Evolutionary conservation across 2,113 vertebrate species (phyloP), one percentile per base, ranked within the genome.

Genomic region (Barbus barbus): DNA sequence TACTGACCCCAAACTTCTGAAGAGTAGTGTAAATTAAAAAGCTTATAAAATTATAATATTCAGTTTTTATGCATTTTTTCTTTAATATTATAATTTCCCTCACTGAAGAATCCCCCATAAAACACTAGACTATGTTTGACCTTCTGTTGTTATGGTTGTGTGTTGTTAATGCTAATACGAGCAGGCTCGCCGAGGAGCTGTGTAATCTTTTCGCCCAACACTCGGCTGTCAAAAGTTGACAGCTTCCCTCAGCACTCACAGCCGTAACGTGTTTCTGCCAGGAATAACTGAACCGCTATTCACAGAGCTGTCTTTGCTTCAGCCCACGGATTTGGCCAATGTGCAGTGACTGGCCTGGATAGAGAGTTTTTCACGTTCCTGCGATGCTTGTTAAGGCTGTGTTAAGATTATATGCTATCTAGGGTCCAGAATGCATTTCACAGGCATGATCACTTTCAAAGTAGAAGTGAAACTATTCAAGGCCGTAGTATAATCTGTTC

Each of bases 161-260:
- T 56, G 74, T 44, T 76, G 48, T 41, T 83, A 83, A 51, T 48
- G 80, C 74, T 65, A 77, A 67, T 75, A 83, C 28, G 73, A 85
- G 83, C 53, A 78, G 81, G 53, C 51, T 72, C 53, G 26, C 86
- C 16, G 53, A 41, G 75, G 75, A 85, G 56, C 72, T 78, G 14
- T 24, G 60, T 85, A 81, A 69, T 83, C 86, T 78, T 46, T 74
- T 73, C 78, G 77, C 48, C 69, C 69, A 83, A 84, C 76, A 67
- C 87, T 74, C 65, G 72, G 85, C 87, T 88, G 87, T 86, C 87
- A 86, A 53, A 82, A 33, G 38, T 71, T 86, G 85, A 88, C 85
- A 86, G 75, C 83, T 83, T 85, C 83, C 83, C 83, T 86, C 85
- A 75, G 58, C 75, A 33, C 53, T 65, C 76, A 41, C 33, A 84